Base-by-base conservation (phyloP, 2,797 vertebrate genomes). In the Gorsachius magnificus region DNA sequence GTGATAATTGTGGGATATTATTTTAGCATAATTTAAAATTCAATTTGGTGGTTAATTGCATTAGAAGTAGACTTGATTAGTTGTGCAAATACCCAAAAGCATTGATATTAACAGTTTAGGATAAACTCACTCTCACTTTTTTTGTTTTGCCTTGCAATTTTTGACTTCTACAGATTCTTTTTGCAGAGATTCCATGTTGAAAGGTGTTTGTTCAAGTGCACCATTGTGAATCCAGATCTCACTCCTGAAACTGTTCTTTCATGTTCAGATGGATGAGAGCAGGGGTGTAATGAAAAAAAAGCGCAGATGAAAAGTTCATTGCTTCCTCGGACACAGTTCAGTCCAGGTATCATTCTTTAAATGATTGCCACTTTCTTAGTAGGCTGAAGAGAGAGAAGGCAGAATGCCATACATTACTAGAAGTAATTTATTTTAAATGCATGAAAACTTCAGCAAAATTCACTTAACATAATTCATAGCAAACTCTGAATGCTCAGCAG, bases 21-120 rank as follows among this genome's bases (percentile, higher is more conserved):
- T 93, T 96, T 92, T 94, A 92, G 64, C 53, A 3, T 86, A 81
- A 75, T 88, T 94, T 96, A 65, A 95, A 96, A 92, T 79, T 66
- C 68, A 74, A 25, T 88, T 90, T 89, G 87, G 24, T 95, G 63
- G 72, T 90, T 85, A 95, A 75, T 90, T 96, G 75, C 90, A 81
- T 95, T 96, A 92, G 90, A 82, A 88, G 33, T 92, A 96, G 85
- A 91, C 56, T 95, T 93, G 50, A 68, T 94, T 87, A 74, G 36
- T 95, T 93, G 54, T 92, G 41, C 77, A 91, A 86, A 94, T 71
- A 71, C 75, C 66, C 90, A 89, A 74, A 93, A 93, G 61, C 89
- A 63, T 95, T 95, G 56, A 76, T 95, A 68, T 87, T 63, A 89
- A 17, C 74, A 83, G 56, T n/a, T n/a, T 84, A 38, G 56, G 71